Evolutionary conservation across 2,113 vertebrate species (phyloP), one percentile per base, ranked within the genome.

Genomic region (Poeciliopsis prolifica): DNA sequence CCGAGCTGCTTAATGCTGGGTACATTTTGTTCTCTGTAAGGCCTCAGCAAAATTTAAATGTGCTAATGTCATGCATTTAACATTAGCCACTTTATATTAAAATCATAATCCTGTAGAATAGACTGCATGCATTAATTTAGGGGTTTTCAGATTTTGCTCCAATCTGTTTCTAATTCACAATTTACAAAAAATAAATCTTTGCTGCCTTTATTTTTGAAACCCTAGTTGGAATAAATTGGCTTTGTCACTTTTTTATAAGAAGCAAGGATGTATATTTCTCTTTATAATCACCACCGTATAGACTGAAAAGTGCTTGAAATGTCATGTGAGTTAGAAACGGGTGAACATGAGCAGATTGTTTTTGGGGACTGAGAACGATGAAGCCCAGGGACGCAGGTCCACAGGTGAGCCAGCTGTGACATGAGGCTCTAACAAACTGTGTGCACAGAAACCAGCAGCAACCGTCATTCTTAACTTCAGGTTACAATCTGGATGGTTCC

Each of bases 41-140:
- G 13, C 17, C 63, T 65, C 12, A 72, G 72, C 51, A 6, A 60
- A 51, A 30, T 68, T 67, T 63, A 26, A 70, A 63, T 6, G 11
- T 70, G 72, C 42, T 48, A 28, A 72, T 64, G 17, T 68, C 77
- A 40, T 78, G 71, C 72, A 35, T 62, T 74, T 19, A 24, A 6
- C 24, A 2, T 62, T 61, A 31, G 51, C 19, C 1, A 1, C 26
- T 74, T 75, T 65, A n/a, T 26, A 62, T 42, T 65, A 15, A 40
- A 28, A 42, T 44, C 14, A 4, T 26, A 61, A 30, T 73, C 40
- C 54, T 31, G 71, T 24, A 33, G 19, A 28, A 42, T 63, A 67
- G 51, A 28, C 17, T 62, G 10, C 74, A 82, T 76, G 78, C 80
- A 72, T 30, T 35, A 61, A 24, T 70, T 72, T 8, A 30, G 9